Evolutionary conservation across 2,888 invertebrate genomes (phyloP), one percentile per base, ranked within the genome.

Genomic region (Thymelicus acteon): DNA sequence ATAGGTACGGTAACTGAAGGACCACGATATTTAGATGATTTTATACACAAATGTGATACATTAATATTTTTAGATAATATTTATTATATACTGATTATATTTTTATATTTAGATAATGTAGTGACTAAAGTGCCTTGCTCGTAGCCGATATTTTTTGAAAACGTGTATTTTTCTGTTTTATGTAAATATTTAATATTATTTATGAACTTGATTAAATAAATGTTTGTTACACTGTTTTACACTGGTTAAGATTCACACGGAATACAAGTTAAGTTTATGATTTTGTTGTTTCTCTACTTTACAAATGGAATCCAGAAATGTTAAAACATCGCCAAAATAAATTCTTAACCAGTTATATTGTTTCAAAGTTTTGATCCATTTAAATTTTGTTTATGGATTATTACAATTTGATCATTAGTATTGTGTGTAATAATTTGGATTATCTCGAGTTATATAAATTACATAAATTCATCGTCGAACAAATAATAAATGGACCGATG

Each of bases 31-130:
- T 84, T 82, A 80, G 84, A 83, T 78, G 83, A 79, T 83, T 64
- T 69, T 70, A 70, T 76, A 79, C 79, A 80, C 75, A 83, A 82
- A 82, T 91, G 91, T 91, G 90, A 92, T 91, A 91, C 81, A 80
- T 80, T 70, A 52, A 54, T 87, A 90, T 91, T 91, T 90, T 90
- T 90, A 88, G 88, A 90, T 75, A 76, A 84, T 86, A 85, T 89
- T 86, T 87, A 85, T 86, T 78, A 77, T 78, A 80, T 79, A 80
- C 74, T 75, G 77, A 76, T 77, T 78, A 76, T 78, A 76, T 79
- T 82, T 84, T 84, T 86, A 81, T 86, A 82, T 79, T 73, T 71
- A 70, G 58, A 72, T 71, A 76, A 78, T 58, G 73, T 77, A 77
- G 74, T 77, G 77, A 79, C 78, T 77, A 72, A 87, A 78, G 86